Percentiles rank a stretch among this genome's conserved stretches.
Conservation (phyloP, 92 coral and sea anemone genomes). For the Blastomussa wellsi region DNA sequence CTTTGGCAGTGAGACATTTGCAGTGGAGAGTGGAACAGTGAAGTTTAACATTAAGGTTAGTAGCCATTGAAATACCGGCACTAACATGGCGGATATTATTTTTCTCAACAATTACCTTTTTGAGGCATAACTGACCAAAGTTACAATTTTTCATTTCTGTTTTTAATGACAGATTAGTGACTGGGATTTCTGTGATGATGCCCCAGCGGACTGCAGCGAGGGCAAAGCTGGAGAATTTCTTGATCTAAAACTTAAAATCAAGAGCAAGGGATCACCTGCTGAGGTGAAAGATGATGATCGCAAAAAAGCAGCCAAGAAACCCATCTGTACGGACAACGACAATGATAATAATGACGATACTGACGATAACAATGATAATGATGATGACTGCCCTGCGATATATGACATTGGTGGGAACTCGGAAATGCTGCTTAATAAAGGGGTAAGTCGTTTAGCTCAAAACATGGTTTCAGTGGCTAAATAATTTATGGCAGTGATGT, state of each 20-base stretch:
- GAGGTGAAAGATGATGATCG: conserved; percentile 34
- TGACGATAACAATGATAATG: conserved; percentile 19
- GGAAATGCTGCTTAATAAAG: conserved; percentile 36
- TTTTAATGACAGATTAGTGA: conserved; percentile 21
- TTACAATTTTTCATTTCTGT: background rate
- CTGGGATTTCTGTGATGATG: conserved; percentile 41
- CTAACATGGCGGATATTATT: background rate
- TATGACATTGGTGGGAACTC: conserved; percentile 41
- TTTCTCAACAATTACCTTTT: background rate
- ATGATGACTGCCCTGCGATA: conserved; percentile 27
- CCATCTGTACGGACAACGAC: conserved; percentile 24
- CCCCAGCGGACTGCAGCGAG: conserved; percentile 22
- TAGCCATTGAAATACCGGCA: background rate
- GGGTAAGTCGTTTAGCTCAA: conserved; percentile 9
- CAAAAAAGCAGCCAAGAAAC: conserved; percentile 2
- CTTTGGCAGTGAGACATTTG: conserved; percentile 33
- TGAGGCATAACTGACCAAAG: too few species aligned
- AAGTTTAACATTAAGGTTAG: conserved; percentile 38
- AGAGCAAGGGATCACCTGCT: conserved; percentile 34
- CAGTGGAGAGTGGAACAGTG: conserved; percentile 31
- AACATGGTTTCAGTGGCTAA: background rate
- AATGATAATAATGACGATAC: conserved; percentile 11
- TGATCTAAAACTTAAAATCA: conserved; percentile 27
- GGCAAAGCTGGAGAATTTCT: conserved; percentile 37
- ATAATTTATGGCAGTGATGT: background rate